Evolutionary conservation across 2,113 vertebrate genomes (phyloP), one percentile per base, ranked within the genome.

Genomic region (Corythornis madagascariensis): DNA sequence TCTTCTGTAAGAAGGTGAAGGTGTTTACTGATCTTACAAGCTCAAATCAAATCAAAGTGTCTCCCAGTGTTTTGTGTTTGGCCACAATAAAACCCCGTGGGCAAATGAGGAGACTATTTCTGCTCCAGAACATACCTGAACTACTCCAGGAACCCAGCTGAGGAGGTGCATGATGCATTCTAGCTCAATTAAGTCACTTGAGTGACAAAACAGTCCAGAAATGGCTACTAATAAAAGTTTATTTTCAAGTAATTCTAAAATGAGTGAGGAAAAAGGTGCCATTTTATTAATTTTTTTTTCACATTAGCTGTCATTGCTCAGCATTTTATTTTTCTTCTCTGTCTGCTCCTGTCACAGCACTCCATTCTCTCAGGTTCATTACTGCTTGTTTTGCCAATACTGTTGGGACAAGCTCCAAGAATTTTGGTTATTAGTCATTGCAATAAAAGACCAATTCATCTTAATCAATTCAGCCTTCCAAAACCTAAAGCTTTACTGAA

Each of bases 21-120:
- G 92, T 95, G 91, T 63, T 91, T 70, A 14, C 86, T 79, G 66
- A 48, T 92, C 78, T 79, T 70, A 52, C 31, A 35, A 59, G 86
- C 71, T 85, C 81, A 89, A 70, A 90, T 92, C 50, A 89, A 93
- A 93, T 77, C 76, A 15, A 18, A 92, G 89, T 59, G 59, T 33
- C 85, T 93, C 89, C 78, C 38, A n/a, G 55, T 2, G 67, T 55
- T 93, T 73, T 79, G 28, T 67, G 15, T 21, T 69, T 84, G 84
- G 57, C 81, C 61, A 45, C 16, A 35, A 17, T 71, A 69, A 47
- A 92, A 63, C 84, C 92, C 29, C 7, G 1, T 16, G 84, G 78
- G 94, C 91, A 85, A 14, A 40, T 1, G 25, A 95, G 81, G 94
- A 87, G 74, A 59, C 33, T 4, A 13, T 13, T 74, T 31, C 56